Base-by-base conservation (phyloP, 2,888 invertebrate species). In the Callyntrura guangdongensis region DNA sequence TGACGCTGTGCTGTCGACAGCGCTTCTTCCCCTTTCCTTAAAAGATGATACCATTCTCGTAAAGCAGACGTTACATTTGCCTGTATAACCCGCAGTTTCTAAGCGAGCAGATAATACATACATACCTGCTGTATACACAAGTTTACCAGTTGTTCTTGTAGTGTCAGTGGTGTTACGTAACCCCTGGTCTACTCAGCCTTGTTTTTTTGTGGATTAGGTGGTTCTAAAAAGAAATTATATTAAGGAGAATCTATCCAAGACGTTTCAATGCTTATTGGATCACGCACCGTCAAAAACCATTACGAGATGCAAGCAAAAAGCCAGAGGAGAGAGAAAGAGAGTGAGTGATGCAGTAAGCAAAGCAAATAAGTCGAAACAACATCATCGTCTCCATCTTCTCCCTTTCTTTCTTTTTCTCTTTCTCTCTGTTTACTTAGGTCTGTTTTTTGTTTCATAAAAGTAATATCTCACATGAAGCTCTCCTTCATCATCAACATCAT, bases 201-300 rank as follows among this genome's bases (percentile, higher is more conserved):
- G 8, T 14, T 17, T 49, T 49, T 67, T 67, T 85, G 79, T 86
- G 90, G 86, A 86, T 90, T 86, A 86, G 81, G 79, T 49, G 14
- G 64, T 47, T 72, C 64, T 67, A 64, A 53, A 67, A 67, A 67
- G 77, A 86, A 86, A 90, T 89, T 77, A 79, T 89, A 89, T 89
- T 82, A 86, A 59, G 27, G 90, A 53, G 74, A 74, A 90, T 86
- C 86, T 74, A 72, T 86, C 82, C 90, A 83, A 83, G 90, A 90
- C 69, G 81, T 90, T 90, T 86, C 90, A 82, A 61, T 90, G 86
- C 74, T 90, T 90, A 90, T 90, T 90, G 90, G 90, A 90, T 90
- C 90, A 90, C 86, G 86, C 86, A 86, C 90, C 90, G 86, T 90
- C 90, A 86, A 86, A 90, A 86, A 59, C 90, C 90, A 90, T 90